These are phyloP conservation scores for Acanthopagrus latus DNA, from an alignment of 2,797 vertebrate genomes.

Conservation along the genomic window DNA sequence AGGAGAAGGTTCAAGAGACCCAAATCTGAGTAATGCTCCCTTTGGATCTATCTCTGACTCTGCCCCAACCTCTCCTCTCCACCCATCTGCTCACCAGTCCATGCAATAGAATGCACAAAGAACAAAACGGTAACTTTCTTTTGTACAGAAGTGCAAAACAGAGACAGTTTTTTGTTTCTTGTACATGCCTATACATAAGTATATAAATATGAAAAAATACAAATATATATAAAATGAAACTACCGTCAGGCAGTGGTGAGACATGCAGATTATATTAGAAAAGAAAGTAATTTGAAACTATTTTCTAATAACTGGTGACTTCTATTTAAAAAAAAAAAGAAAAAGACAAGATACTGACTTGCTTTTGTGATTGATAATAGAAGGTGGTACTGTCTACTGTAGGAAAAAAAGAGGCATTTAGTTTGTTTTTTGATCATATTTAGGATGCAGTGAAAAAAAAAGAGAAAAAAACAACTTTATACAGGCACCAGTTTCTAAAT, in stretches of 20 bases:
- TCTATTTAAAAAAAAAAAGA: slow-evolving; percentile 90
- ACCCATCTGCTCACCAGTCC: slow-evolving; percentile 79
- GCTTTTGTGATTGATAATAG: slow-evolving; percentile 82
- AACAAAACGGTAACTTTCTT: slow-evolving; percentile 90
- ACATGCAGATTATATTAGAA: slow-evolving; percentile 93
- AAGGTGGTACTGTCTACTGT: slow-evolving; percentile 80
- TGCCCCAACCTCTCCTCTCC: slow-evolving; percentile 65
- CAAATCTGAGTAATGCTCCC: slow-evolving; percentile 90
- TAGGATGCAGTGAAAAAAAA: slow-evolving; percentile 82
- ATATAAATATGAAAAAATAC: slow-evolving; percentile 83
- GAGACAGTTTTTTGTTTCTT: slow-evolving; percentile 93
- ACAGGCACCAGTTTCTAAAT: slow-evolving; percentile 88
- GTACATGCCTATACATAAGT: slow-evolving; percentile 96
- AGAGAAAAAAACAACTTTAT: slow-evolving; percentile 77
- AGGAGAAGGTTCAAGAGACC: slow-evolving; percentile 99
- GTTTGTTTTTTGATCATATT: slow-evolving; percentile 87
- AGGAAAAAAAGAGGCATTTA: slow-evolving; percentile 75
- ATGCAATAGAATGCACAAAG: slow-evolving; percentile 98
- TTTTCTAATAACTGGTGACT: slow-evolving; percentile 97
- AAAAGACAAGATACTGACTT: slow-evolving; percentile 75
- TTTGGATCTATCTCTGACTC: slow-evolving; percentile 75
- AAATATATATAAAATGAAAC: slow-evolving; percentile 85
- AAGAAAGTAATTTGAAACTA: slow-evolving; percentile 91
- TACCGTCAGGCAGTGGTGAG: slow-evolving; percentile 88
- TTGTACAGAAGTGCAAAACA: slow-evolving; percentile 94